Percentiles rank a stretch among this genome's conserved stretches.
phyloP scores from a whole-genome alignment of 1,140 invertebrate species.

The Eubasilissa regina region DNA sequence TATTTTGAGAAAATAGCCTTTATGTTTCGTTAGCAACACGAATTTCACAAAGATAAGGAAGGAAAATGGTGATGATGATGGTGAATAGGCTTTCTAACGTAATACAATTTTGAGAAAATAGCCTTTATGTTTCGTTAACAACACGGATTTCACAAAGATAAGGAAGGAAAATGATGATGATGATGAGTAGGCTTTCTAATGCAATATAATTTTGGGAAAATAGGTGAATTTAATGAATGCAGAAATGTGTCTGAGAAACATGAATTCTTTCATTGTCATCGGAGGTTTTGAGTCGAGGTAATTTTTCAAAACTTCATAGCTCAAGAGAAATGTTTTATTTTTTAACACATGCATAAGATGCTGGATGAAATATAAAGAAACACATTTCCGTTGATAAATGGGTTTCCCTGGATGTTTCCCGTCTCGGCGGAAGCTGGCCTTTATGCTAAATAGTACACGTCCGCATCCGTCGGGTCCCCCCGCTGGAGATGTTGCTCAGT shows the following conservation, averaged over 20 bases:
- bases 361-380: constrained; percentile 27
- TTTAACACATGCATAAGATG: background rate
- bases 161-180: no score
- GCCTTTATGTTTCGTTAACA: no score
- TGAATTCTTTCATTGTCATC: background rate
- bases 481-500: background rate
- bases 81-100: no score
- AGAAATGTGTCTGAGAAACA: background rate
- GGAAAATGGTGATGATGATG: no score
- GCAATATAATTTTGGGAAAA: no score
- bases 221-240: background rate
- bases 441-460: constrained; percentile 39
- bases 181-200: no score
- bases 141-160: no score
- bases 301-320: no score
- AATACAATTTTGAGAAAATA: no score
- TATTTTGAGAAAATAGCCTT: no score
- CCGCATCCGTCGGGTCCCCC: background rate
- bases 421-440: background rate
- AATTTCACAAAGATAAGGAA: no score
- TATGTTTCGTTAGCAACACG: no score
- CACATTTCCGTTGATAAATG: constrained; percentile 44
- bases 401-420: constrained; percentile 22
- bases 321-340: background rate
- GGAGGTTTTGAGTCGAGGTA: background rate